Percentiles rank a stretch among this genome's conserved stretches.
These are phyloP conservation scores for Empidonax traillii DNA, from an alignment of 2,113 vertebrate genomes.

Conservation along the genomic window DNA sequence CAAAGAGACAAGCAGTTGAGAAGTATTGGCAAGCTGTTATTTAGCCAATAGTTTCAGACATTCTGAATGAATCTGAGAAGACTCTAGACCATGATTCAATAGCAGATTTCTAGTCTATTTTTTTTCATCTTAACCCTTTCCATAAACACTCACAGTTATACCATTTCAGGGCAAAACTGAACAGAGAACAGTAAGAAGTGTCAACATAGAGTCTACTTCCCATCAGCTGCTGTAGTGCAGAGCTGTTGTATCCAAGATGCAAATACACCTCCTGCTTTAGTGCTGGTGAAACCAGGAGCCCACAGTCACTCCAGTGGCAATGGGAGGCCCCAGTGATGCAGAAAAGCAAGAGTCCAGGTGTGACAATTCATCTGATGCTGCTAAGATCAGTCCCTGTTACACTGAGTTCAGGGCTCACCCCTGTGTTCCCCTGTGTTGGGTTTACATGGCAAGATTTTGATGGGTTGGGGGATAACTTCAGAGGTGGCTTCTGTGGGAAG, in stretches of 20 bases:
- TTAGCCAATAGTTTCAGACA: neutral
- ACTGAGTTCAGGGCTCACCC: neutral
- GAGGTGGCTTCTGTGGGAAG: neutral
- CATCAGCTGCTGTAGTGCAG: neutral
- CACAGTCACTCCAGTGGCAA: neutral
- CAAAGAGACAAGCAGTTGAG: neutral
- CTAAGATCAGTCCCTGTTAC: neutral
- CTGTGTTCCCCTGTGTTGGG: neutral
- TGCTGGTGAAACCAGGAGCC: neutral
- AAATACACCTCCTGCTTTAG: neutral
- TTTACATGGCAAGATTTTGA: neutral
- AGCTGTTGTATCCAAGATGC: neutral
- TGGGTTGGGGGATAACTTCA: neutral
- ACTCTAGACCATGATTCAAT: neutral
- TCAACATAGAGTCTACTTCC: neutral
- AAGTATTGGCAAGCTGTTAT: constrained; percentile 29
- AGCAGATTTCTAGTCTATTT: neutral
- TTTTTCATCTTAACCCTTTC: neutral
- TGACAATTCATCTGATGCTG: neutral
- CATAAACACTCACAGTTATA: neutral
- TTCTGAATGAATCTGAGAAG: neutral
- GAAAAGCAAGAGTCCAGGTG: neutral
- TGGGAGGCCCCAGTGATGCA: neutral
- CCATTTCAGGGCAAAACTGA: neutral
- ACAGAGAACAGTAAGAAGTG: neutral